A percentile compares a stretch with the other conserved stretches of the same genome.
phyloP scores from a whole-genome alignment of 2,888 invertebrate genomes.

The Latrodectus hesperus region DNA sequence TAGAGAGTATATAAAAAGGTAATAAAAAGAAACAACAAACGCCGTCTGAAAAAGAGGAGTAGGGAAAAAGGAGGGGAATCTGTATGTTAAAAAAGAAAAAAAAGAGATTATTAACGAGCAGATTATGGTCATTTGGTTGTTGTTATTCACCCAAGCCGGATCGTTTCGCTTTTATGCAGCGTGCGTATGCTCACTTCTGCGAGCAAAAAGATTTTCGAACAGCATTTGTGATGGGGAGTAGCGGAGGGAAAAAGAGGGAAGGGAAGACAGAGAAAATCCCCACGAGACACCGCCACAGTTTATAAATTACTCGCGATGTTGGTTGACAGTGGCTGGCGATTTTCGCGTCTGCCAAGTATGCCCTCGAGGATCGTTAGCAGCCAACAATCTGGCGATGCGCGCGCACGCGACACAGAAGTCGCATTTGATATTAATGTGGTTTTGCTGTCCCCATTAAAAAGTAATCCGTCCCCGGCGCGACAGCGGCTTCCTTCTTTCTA shows the following conservation, averaged over 20 bases:
- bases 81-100: background rate
- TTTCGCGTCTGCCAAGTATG: conserved; percentile 65
- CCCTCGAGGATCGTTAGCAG: conserved; percentile 68
- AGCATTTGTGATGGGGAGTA: conserved; percentile 9
- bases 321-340: conserved; percentile 68
- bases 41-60: background rate
- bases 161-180: conserved; percentile 59
- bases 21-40: conserved; percentile 58
- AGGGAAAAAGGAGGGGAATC: conserved; percentile 6
- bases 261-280: conserved; percentile 25
- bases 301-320: conserved; percentile 70
- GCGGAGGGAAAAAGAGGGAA: conserved; percentile 6
- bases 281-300: conserved; percentile 62
- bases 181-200: conserved; percentile 30
- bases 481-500: conserved; percentile 46
- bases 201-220: conserved; percentile 46
- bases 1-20: conserved; percentile 60
- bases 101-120: conserved; percentile 67
- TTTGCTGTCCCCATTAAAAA: conserved; percentile 73
- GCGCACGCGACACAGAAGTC: conserved; percentile 67
- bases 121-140: conserved; percentile 69
- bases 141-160: conserved; percentile 60
- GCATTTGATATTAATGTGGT: conserved; percentile 73
- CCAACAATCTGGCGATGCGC: conserved; percentile 67
- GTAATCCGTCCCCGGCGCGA: conserved; percentile 71